Conservation (phyloP, 92 coral and sea anemone genomes). For the Porites lobata region DNA sequence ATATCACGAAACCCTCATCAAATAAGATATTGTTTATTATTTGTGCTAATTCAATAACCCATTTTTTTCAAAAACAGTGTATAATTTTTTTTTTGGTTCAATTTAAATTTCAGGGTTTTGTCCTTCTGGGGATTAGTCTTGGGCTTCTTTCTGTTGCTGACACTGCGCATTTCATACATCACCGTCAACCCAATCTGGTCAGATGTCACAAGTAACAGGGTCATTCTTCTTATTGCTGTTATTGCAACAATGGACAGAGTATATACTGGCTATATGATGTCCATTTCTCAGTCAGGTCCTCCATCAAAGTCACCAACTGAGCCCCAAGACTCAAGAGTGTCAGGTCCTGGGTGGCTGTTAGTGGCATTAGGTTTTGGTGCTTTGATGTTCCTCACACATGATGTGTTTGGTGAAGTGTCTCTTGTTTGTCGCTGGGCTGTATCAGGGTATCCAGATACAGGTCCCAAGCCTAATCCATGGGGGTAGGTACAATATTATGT, state of each 20-base stretch:
- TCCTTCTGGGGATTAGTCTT: conserved; percentile 97
- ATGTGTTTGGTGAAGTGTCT: conserved; percentile 95
- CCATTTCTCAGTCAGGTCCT: conserved; percentile 50
- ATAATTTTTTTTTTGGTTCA: too few relatives aligned
- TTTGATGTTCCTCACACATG: conserved; percentile 86
- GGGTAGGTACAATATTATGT: conserved; percentile 75
- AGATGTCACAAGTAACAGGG: conserved; percentile 79
- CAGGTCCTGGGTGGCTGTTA: conserved; percentile 87
- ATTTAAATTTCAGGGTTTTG: conserved; percentile 73
- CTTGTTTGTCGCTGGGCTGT: conserved; percentile 96
- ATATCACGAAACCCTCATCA: too few relatives aligned
- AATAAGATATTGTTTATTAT: too few relatives aligned
- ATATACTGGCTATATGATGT: conserved; percentile 78
- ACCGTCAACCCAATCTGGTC: conserved; percentile 95
- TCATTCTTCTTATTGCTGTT: conserved; percentile 73
- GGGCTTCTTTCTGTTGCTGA: conserved; percentile 86
- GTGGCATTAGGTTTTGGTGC: conserved; percentile 92
- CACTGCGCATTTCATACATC: conserved; percentile 79
- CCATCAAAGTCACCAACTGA: conserved; percentile 35
- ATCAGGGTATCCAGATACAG: conserved; percentile 86
- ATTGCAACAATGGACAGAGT: conserved; percentile 80
- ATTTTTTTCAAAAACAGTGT: too few relatives aligned
- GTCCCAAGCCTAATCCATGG: conserved; percentile 96
- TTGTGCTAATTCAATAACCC: too few relatives aligned
- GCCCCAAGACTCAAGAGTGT: conserved; percentile 63